Evolutionary conservation across 2,888 invertebrate species (phyloP).

Genomic region (Monoplex corrugatus): DNA sequence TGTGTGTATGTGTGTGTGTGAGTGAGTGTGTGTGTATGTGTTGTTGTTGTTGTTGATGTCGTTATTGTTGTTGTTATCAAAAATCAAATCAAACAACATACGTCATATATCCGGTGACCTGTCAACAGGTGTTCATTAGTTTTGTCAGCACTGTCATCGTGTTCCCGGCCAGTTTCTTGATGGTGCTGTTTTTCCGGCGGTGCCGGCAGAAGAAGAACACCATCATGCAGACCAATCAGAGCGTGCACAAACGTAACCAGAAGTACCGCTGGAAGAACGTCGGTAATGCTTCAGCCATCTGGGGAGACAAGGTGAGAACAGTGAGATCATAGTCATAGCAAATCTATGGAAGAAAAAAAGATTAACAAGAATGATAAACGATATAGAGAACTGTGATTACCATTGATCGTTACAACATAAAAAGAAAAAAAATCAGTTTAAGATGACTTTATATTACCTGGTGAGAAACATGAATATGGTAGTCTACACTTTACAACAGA

Average conservation of each 20-base stretch:
- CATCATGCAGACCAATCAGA: conserved; percentile 73
- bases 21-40: background rate
- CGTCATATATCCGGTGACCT: too few species aligned
- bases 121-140: conserved; percentile 80
- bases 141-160: conserved; percentile 79
- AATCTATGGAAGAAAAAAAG: too few species aligned
- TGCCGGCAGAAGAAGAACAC: conserved; percentile 76
- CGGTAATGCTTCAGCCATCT: conserved; percentile 63
- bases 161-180: conserved; percentile 78
- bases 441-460: too few species aligned
- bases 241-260: conserved; percentile 71
- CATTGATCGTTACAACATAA: too few species aligned
- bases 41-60: background rate
- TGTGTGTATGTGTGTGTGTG: background rate
- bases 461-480: too few species aligned
- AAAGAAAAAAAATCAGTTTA: too few species aligned
- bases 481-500: too few species aligned
- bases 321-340: too few species aligned
- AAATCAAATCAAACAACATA: too few species aligned
- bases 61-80: too few species aligned
- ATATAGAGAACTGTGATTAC: too few species aligned
- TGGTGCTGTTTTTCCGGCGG: conserved; percentile 79
- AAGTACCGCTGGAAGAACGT: conserved; percentile 77
- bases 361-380: too few species aligned
- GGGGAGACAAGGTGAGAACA: conserved; percentile 55